Conservation (phyloP, 2,797 vertebrate genomes). For the Sebastes hubbsi region DNA sequence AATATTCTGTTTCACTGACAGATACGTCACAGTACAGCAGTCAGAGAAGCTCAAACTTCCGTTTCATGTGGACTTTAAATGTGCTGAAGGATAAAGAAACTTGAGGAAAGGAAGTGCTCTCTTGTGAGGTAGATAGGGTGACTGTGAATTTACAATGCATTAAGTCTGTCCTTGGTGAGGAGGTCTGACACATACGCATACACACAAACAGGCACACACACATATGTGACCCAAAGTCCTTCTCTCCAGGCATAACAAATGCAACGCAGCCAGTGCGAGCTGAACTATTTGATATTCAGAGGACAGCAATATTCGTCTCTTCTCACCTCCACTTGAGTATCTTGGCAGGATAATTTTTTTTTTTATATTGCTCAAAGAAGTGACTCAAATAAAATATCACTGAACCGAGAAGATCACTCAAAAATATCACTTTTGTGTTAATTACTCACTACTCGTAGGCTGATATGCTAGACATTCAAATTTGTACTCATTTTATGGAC, state of each 20-base stretch:
- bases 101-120: background rate
- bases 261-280: background rate
- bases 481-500: background rate
- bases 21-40: no score
- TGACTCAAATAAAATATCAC: background rate
- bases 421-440: background rate
- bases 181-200: constrained; percentile 7
- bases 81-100: background rate
- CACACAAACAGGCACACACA: background rate
- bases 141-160: constrained; percentile 68
- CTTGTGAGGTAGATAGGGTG: constrained; percentile 32
- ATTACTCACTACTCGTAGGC: background rate
- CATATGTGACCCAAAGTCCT: background rate
- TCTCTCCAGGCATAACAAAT: constrained; percentile 23
- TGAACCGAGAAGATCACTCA: background rate
- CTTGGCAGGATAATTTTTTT: background rate
- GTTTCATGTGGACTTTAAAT: background rate
- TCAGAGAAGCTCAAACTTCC: no score
- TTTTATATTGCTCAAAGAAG: background rate
- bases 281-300: constrained; percentile 17
- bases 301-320: background rate
- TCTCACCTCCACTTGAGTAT: background rate
- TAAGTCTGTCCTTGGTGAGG: constrained; percentile 41
- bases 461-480: background rate
- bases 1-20: no score